Evolutionary conservation across 2,113 vertebrate species (phyloP).

Genomic region (Pithys albifrons): DNA sequence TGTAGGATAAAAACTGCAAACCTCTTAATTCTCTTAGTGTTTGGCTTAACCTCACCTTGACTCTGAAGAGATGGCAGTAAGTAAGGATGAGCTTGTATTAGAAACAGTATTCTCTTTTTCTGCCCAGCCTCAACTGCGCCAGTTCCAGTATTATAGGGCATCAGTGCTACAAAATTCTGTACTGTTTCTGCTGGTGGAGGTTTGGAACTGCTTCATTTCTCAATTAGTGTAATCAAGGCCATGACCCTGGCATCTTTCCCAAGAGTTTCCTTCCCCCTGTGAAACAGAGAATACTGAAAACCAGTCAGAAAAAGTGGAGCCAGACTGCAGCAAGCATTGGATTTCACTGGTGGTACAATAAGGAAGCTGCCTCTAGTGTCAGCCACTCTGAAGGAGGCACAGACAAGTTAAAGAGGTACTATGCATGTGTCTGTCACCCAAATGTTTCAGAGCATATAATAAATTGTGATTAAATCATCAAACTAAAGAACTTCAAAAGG

Average conservation of each 20-base stretch:
- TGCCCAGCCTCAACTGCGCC: background rate
- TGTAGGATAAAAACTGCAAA: slow-evolving; percentile 64
- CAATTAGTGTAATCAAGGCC: slow-evolving; percentile 10
- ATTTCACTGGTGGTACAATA: background rate
- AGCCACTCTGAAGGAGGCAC: background rate
- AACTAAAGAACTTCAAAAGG: slow-evolving; percentile 18
- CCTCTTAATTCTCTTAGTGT: slow-evolving; percentile 66
- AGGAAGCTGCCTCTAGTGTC: slow-evolving; percentile 10
- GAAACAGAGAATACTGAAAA: slow-evolving; percentile 31
- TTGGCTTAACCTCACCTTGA: slow-evolving; percentile 67
- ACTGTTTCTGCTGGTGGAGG: background rate
- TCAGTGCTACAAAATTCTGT: background rate
- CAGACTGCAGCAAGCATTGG: background rate
- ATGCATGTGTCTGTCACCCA: slow-evolving; percentile 7
- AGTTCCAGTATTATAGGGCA: background rate
- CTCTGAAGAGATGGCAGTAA: slow-evolving; percentile 56
- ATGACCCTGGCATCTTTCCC: slow-evolving; percentile 3
- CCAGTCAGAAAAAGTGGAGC: background rate
- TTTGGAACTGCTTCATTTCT: background rate
- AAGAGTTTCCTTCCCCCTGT: background rate
- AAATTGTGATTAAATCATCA: slow-evolving; percentile 44
- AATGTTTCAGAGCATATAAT: slow-evolving; percentile 22
- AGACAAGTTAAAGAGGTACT: slow-evolving; percentile 7
- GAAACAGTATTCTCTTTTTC: slow-evolving; percentile 57
- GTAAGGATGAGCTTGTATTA: slow-evolving; percentile 70